These are phyloP conservation scores for Hirtodrosophila cameraria DNA, from an alignment of 2,888 invertebrate genomes.

Conservation along the genomic window DNA sequence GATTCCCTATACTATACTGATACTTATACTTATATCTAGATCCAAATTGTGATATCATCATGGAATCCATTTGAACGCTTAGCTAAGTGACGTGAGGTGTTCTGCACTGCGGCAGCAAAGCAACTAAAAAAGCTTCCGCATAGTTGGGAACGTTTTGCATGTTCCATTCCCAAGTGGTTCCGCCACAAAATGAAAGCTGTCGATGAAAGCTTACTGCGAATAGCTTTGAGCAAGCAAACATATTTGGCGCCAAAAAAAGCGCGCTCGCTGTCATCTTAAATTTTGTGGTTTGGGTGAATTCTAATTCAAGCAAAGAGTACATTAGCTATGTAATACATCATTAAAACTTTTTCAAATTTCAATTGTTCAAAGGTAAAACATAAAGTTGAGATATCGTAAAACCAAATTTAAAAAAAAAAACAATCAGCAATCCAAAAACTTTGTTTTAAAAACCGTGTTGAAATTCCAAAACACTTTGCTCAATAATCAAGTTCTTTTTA, in stretches of 20 bases:
- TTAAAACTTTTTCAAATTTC: not conserved
- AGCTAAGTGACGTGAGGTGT: not conserved
- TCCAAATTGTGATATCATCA: not conserved
- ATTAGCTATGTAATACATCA: conserved; percentile 2
- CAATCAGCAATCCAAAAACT: no score
- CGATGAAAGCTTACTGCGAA: conserved; percentile 32
- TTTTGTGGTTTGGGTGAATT: conserved; percentile 30
- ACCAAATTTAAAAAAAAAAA: no score
- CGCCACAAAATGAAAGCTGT: conserved; percentile 24
- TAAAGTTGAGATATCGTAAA: no score
- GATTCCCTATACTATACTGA: no score
- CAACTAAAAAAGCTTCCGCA: conserved; percentile 34
- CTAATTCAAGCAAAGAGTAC: conserved; percentile 7
- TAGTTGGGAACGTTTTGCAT: conserved; percentile 3
- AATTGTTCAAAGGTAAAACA: no score
- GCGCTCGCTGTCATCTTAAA: conserved; percentile 34
- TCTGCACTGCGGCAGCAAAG: not conserved
- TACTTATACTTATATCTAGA: no score
- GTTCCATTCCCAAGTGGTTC: conserved; percentile 46
- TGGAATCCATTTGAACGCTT: not conserved
- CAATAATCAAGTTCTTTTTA: no score
- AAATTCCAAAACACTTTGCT: no score
- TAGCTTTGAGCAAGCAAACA: conserved; percentile 32
- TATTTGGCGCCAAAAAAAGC: conserved; percentile 56
- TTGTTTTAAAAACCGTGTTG: no score